Evolutionary conservation across 64 coral and sea anemone species (phyloP), one percentile per base, ranked within the genome.

Genomic region (Stichodactyla helianthus): DNA sequence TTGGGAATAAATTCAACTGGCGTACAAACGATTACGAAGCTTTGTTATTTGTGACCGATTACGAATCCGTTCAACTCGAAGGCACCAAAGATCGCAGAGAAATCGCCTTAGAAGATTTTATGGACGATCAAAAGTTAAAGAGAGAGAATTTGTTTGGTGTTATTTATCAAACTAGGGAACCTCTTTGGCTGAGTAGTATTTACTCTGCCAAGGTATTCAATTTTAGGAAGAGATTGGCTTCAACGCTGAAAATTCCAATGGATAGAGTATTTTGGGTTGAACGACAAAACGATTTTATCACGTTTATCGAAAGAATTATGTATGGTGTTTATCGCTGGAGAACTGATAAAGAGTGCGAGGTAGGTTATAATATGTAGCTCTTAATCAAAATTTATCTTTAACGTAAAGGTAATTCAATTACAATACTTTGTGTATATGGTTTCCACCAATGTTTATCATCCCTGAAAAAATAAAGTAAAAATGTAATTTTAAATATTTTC

Each of bases 1-100:
- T 95, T 62, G 94, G 94, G 7, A 91, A 89, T 76, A 95, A 93
- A 89, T 95, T 93, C 74, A 82, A 95, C 79, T 95, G 94, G 94
- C 92, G 88, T 28, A 28, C 65, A 79, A 89, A 93, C 74, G 87
- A 92, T 28, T 52, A 89, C 2, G 94, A 95, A 59, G 94, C 83
- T 4, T 83, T 93, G 15, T 82, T 93, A 52, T 95, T 83, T 61
- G 94, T 95, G 31, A 95, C 94, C 65, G 88, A 95, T 85, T 95
- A 95, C 58, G 82, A 95, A 54, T 79, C 87, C 26, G 51, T 93
- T 7, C 82, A 85, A 56, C 19, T 95, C 7, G 91, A 95, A 61
- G 94, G 94, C 20, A 26, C 71, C 6, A 95, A 87, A 63, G 89
- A 62, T 63, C 79, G 88, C 14, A 92, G 79, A 60, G 94, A 95